A percentile compares a stretch with the other conserved stretches of the same genome.
phyloP scores from a whole-genome alignment of 2,113 vertebrate species.

The Octodon degus region DNA sequence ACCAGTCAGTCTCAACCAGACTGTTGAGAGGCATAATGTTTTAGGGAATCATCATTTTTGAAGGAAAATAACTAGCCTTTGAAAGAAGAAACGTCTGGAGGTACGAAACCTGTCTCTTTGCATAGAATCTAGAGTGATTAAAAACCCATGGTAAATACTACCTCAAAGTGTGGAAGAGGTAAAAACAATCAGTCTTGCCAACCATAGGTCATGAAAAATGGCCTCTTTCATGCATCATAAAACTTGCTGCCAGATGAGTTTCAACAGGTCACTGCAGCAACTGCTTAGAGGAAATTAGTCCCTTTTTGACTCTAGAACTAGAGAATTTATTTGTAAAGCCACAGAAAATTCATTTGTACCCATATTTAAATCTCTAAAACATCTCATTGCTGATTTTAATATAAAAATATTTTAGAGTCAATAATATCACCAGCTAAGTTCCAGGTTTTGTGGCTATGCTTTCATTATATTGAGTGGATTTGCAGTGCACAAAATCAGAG shows the following conservation, averaged over 20 bases:
- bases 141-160: background rate
- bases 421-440: conserved; percentile 3
- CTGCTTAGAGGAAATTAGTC: background rate
- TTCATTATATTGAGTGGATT: background rate
- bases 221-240: background rate
- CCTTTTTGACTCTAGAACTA: background rate
- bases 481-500: background rate
- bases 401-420: background rate
- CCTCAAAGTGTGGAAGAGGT: background rate
- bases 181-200: background rate
- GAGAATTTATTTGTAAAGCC: conserved; percentile 6
- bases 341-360: background rate
- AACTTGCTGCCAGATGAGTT: conserved; percentile 29
- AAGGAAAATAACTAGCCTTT: background rate
- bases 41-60: conserved; percentile 38
- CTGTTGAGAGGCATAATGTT: background rate
- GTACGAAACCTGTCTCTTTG: background rate
- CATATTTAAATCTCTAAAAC: conserved; percentile 15
- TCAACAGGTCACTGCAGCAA: background rate
- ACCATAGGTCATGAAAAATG: background rate
- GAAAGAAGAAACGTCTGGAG: background rate
- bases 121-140: background rate
- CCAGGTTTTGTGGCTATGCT: background rate
- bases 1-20: background rate
- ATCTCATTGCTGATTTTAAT: background rate